A percentile compares a stretch with the other conserved stretches of the same genome.
These are phyloP conservation scores for Cataglyphis albicans DNA, from an alignment of 2,888 invertebrate species.

Conservation along the genomic window DNA sequence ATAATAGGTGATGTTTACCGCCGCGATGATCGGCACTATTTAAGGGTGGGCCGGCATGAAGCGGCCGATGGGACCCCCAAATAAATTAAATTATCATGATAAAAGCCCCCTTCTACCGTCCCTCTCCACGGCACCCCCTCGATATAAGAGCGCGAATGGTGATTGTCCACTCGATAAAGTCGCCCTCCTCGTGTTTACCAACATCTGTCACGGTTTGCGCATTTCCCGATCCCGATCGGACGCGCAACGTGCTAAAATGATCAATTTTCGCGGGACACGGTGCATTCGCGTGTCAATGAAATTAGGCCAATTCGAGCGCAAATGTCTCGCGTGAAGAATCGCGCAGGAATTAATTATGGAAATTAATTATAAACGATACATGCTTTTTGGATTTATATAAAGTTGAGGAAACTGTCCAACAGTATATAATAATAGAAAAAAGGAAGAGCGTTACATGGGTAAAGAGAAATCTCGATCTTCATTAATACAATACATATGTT, in stretches of 20 bases:
- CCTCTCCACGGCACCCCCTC: slow-evolving; percentile 33
- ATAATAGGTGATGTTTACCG: slow-evolving; percentile 84
- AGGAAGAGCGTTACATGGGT: neutral
- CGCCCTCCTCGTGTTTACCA: slow-evolving; percentile 83
- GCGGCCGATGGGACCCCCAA: slow-evolving; percentile 82
- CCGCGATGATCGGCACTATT: slow-evolving; percentile 82
- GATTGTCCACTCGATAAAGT: slow-evolving; percentile 84
- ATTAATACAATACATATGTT: neutral
- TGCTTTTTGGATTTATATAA: neutral
- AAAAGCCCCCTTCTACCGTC: slow-evolving; percentile 71
- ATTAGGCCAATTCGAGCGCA: slow-evolving; percentile 31
- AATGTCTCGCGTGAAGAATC: slow-evolving; percentile 9
- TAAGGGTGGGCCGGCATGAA: slow-evolving; percentile 81
- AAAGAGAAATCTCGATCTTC: neutral
- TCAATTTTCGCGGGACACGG: slow-evolving; percentile 46
- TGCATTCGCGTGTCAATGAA: slow-evolving; percentile 35
- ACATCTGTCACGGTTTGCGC: slow-evolving; percentile 85
- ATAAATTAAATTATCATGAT: slow-evolving; percentile 86
- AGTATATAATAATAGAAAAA: neutral
- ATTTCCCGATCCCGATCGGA: slow-evolving; percentile 56
- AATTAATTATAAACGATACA: neutral
- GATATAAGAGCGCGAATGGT: slow-evolving; percentile 79
- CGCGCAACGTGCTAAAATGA: slow-evolving; percentile 42
- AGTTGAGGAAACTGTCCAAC: neutral
- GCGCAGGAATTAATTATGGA: neutral